Base-by-base conservation (phyloP, 30 jellyfish, hydroid and myxozoan genomes). In the Turritopsis rubra region DNA sequence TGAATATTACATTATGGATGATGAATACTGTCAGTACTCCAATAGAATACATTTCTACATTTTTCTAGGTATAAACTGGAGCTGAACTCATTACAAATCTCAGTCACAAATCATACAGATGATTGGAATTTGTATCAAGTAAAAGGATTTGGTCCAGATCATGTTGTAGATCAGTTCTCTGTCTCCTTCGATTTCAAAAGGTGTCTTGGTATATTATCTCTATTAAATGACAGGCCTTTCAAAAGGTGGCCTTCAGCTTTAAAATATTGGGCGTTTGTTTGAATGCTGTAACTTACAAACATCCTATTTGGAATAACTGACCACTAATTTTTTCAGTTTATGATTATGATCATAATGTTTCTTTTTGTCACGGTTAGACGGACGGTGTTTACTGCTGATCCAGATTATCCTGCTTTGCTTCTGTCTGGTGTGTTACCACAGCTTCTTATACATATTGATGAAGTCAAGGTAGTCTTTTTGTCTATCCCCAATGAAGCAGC, bases 401-500 rank as follows among this genome's bases (percentile, higher is more conserved):
- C 96, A 1, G 89, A 88, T 29, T 87, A 91, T 90, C 99, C 99
- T 0, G 96, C 94, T 18, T 87, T 93, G 18, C 85, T 89, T 16
- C 68, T 93, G 80, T 81, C 99, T 52, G 96, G 95, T n/a, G 93
- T 93, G 26, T 81, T 93, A 27, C 99, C 99, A 1, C 88, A 81
- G 54, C 75, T 93, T 26, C 90, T 88, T 84, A 89, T 93, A 13
- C 96, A 93, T 72, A 83, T 93, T 29, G 99, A 93, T 54, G 99
- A 93, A 79, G 83, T 52, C 29, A 93, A 93, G 96, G 99, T 88
- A 71, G 5, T 52, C 21, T 68, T 27, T 7, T 68, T n/a, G 30
- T 27, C 73, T 18, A 18, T 60, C 73, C n/a, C n/a, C n/a, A n/a
- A n/a, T n/a, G n/a, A n/a, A n/a, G n/a, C n/a, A n/a, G n/a, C n/a